These are phyloP conservation scores for Lampris incognitus DNA, from an alignment of 2,113 vertebrate genomes.

Conservation along the genomic window DNA sequence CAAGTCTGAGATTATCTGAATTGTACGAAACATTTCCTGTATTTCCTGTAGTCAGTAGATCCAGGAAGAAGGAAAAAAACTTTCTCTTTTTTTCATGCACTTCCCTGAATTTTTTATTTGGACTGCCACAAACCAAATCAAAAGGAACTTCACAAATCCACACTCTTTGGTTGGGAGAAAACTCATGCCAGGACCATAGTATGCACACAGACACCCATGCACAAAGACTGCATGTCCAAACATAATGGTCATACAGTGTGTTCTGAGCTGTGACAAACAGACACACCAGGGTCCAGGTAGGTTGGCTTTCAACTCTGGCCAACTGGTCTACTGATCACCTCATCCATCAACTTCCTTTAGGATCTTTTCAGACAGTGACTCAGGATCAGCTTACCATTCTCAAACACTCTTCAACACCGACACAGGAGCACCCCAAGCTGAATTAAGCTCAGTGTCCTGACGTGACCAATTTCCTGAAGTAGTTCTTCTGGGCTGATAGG, in stretches of 20 bases:
- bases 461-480: constrained; percentile 31
- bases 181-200: constrained; percentile 42
- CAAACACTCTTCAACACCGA: constrained; percentile 24
- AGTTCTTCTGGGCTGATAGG: constrained; percentile 20
- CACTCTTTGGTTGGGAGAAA: constrained; percentile 31
- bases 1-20: constrained; percentile 8
- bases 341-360: constrained; percentile 57
- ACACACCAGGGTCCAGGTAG: constrained; percentile 47
- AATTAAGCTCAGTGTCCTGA: constrained; percentile 20
- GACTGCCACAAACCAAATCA: constrained; percentile 63
- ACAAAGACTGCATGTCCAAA: constrained; percentile 42
- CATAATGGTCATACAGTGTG: constrained; percentile 19
- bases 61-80: constrained; percentile 23
- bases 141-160: constrained; percentile 45
- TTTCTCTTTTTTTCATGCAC: background rate
- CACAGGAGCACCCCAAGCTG: constrained; percentile 14
- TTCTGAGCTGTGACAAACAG: constrained; percentile 63
- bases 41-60: constrained; percentile 4
- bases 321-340: constrained; percentile 57
- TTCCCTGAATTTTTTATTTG: constrained; percentile 50
- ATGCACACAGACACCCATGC: constrained; percentile 20
- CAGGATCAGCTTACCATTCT: constrained; percentile 54
- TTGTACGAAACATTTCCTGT: constrained; percentile 16
- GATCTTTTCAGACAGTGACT: constrained; percentile 25
- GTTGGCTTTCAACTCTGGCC: constrained; percentile 69